Percentiles rank a stretch among this genome's conserved stretches.
Evolutionary conservation across 2,113 vertebrate genomes (phyloP).

Genomic region (Thryonomys swinderianus): DNA sequence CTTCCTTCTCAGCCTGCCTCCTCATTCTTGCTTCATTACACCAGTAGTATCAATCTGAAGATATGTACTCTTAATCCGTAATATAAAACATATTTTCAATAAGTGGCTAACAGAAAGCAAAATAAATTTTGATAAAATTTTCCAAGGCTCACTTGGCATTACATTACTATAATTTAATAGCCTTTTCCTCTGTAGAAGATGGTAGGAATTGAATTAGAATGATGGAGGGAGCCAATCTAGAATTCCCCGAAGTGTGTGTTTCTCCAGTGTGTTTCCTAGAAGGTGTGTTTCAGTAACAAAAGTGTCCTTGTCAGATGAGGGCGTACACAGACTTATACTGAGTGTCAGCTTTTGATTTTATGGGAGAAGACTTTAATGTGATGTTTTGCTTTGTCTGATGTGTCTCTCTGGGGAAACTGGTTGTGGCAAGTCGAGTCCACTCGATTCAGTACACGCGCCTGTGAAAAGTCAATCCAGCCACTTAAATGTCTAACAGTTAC

Average conservation of each 20-base stretch:
- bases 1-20: too few relatives aligned
- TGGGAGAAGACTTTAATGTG: not conserved
- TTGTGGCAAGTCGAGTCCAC: conserved; percentile 20
- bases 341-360: conserved; percentile 26
- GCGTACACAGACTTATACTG: not conserved
- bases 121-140: not conserved
- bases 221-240: not conserved
- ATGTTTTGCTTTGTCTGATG: conserved; percentile 23
- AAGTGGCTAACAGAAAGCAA: not conserved
- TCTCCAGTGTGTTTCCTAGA: conserved; percentile 26
- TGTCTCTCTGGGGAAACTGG: conserved; percentile 40
- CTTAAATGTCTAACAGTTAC: conserved; percentile 52
- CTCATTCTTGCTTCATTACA: not conserved
- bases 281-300: conserved; percentile 7
- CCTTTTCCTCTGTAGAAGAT: not conserved
- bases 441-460: conserved; percentile 31
- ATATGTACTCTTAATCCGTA: conserved; percentile 7
- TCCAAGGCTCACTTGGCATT: not conserved
- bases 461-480: conserved; percentile 37
- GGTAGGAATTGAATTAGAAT: not conserved
- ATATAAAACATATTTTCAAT: conserved; percentile 9
- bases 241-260: conserved; percentile 29
- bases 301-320: conserved; percentile 6
- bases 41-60: not conserved
- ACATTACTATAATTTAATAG: not conserved